A percentile compares a stretch with the other conserved stretches of the same genome.
Evolutionary conservation across 2,888 invertebrate genomes (phyloP).

Genomic region (Pyrocoelia pectoralis): DNA sequence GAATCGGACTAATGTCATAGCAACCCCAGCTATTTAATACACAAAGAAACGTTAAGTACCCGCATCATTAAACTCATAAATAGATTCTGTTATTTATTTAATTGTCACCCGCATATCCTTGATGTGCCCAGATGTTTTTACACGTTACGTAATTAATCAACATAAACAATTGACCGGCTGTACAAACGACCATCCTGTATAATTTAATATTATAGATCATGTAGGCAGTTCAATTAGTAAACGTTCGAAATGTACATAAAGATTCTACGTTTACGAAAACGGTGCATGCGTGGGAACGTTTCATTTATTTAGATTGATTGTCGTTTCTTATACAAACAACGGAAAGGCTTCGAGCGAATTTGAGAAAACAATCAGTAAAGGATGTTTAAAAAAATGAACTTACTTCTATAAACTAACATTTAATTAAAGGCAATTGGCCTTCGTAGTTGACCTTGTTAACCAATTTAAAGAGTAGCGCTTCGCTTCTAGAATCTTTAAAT

Average conservation of each 20-base stretch:
- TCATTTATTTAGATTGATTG: background rate
- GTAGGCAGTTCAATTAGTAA: background rate
- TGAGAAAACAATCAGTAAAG: background rate
- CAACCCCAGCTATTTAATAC: background rate
- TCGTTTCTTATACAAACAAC: background rate
- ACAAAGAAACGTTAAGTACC: constrained; percentile 6
- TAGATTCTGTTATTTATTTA: constrained; percentile 28
- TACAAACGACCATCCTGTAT: background rate
- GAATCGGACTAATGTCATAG: background rate
- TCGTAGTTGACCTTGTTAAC: constrained; percentile 13
- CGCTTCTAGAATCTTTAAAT: constrained; percentile 6
- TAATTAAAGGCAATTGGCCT: constrained; percentile 14
- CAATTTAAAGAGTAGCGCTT: constrained; percentile 7
- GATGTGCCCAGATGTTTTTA: constrained; percentile 37
- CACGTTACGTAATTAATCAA: constrained; percentile 2
- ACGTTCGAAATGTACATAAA: background rate
- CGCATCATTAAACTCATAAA: constrained; percentile 20
- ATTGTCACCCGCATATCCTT: constrained; percentile 47
- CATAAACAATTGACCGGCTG: background rate
- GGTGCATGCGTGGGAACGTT: background rate
- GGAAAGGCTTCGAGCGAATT: background rate
- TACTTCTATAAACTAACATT: constrained; percentile 5
- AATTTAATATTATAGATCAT: background rate
- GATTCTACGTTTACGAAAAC: background rate
- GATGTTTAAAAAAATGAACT: background rate